These are phyloP conservation scores for Crossocerus cetratus DNA, from an alignment of 2,888 invertebrate genomes.

Conservation along the genomic window DNA sequence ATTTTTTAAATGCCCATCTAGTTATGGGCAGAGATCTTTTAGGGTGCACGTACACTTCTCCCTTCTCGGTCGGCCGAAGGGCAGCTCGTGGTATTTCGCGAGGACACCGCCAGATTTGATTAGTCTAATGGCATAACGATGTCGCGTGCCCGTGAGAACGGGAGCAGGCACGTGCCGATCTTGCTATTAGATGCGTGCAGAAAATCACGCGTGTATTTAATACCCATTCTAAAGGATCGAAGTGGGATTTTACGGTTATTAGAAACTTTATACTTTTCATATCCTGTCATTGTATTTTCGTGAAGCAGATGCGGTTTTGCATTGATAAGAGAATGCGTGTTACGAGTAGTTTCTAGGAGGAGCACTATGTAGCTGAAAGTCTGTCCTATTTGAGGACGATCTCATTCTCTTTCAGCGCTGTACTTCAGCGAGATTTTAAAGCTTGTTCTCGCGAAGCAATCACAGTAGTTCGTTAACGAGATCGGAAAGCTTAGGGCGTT, in stretches of 20 bases:
- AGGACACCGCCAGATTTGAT: conserved; percentile 64
- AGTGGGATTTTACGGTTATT: too few relatives aligned
- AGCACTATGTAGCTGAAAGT: too few relatives aligned
- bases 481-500: conserved; percentile 55
- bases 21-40: too few relatives aligned
- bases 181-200: conserved; percentile 1
- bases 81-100: conserved; percentile 45
- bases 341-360: too few relatives aligned
- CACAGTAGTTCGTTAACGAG: conserved; percentile 56
- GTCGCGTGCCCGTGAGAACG: conserved; percentile 28
- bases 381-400: not conserved
- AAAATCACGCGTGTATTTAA: not conserved
- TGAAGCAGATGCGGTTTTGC: too few relatives aligned
- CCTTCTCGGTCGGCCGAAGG: conserved; percentile 47
- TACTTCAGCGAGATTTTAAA: conserved; percentile 4
- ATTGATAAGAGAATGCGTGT: too few relatives aligned
- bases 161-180: conserved; percentile 2
- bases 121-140: conserved; percentile 69
- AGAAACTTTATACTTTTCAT: too few relatives aligned
- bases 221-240: too few relatives aligned
- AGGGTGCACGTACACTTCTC: conserved; percentile 48
- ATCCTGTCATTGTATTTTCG: too few relatives aligned
- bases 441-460: conserved; percentile 28
- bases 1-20: too few relatives aligned
- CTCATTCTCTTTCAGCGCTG: not conserved